Evolutionary conservation across 2,113 vertebrate species (phyloP), one percentile per base, ranked within the genome.

Genomic region (Myiagra hebetior): DNA sequence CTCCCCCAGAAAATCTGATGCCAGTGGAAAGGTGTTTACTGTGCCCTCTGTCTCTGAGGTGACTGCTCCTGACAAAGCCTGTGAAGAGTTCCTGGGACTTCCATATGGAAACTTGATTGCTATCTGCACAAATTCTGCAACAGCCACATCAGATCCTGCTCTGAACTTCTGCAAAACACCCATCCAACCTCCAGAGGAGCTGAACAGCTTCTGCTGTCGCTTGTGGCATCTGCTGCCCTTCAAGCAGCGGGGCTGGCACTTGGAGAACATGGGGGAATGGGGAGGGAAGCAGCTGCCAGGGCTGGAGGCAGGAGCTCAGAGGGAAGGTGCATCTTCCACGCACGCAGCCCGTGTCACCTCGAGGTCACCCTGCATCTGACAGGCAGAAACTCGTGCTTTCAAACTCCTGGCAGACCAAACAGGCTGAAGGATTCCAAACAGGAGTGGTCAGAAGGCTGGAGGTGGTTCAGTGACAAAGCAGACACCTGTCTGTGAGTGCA

Each of bases 401-500:
- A 17, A 11, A 30, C 23, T 49, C 41, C 52, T 64, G 73, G 41
- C 60, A 42, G 24, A 10, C 3, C 15, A 33, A 55, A 39, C 0
- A 10, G 60, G 59, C 64, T 93, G 76, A n/a, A 74, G 55, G 86
- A 11, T 67, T 91, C 50, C 42, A 67, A 84, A 12, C 86, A 84
- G 68, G 75, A 93, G 79, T 2, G 39, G 11, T 57, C 55, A 23
- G 57, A 53, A 87, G 42, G 30, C 73, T 80, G 42, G 80, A 59
- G 88, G 78, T 88, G 85, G 21, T 72, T 95, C 49, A 62, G 91
- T 92, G 95, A 68, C 65, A 62, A 46, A 82, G 73, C 92, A 95
- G 96, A 89, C 91, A 97, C 95, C 95, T 96, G 95, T 79, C 86
- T 0, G 57, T 86, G 64, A 75, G 49, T 1, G 53, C 60, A 82